Evolutionary conservation across 2,797 vertebrate genomes (phyloP).

Genomic region (Crocidura indochinensis): DNA sequence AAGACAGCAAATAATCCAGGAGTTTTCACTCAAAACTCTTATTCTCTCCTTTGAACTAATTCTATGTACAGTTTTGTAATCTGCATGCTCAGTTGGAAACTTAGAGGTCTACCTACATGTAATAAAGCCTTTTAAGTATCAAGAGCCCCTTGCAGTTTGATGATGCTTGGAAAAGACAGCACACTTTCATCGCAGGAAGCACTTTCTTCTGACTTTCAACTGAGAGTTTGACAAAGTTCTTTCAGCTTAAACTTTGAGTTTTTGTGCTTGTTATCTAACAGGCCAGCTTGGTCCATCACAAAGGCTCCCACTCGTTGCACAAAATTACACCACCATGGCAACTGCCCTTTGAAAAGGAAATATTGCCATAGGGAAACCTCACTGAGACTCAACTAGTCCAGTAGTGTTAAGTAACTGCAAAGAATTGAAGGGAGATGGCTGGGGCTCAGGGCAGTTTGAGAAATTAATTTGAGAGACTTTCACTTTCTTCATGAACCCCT

Average conservation of each 20-base stretch:
- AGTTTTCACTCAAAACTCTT: neutral
- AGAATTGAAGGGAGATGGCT: slow-evolving; percentile 24
- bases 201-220: slow-evolving; percentile 54
- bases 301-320: slow-evolving; percentile 52
- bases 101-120: slow-evolving; percentile 1
- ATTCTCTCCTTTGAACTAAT: neutral
- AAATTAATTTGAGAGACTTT: slow-evolving; percentile 81
- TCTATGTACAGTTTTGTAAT: neutral
- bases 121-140: slow-evolving; percentile 23
- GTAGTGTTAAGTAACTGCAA: slow-evolving; percentile 48
- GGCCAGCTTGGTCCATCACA: slow-evolving; percentile 76
- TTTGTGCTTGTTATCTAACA: slow-evolving; percentile 74
- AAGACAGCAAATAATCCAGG: neutral
- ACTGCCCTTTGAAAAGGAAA: slow-evolving; percentile 78
- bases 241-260: slow-evolving; percentile 52
- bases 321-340: slow-evolving; percentile 71
- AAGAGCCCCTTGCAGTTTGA: neutral
- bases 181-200: slow-evolving; percentile 38
- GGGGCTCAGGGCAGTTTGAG: slow-evolving; percentile 66
- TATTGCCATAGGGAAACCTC: slow-evolving; percentile 64
- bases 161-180: slow-evolving; percentile 41
- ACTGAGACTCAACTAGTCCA: slow-evolving; percentile 31
- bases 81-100: neutral
- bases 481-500: slow-evolving; percentile 70
- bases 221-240: slow-evolving; percentile 69